Conservation (phyloP, 2,888 invertebrate genomes). For the Bhutanitis thaidina region DNA sequence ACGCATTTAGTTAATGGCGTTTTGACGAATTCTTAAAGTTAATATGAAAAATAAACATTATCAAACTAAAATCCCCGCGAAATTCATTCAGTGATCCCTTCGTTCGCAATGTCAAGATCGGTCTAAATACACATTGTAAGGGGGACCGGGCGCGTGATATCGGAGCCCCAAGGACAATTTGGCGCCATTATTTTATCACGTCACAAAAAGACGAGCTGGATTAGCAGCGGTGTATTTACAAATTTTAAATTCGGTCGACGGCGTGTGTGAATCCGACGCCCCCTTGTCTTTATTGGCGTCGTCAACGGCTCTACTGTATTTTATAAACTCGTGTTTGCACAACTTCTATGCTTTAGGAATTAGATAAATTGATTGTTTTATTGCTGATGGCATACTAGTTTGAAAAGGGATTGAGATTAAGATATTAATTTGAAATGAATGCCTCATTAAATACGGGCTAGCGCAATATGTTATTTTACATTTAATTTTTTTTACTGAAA, state of each 20-base stretch:
- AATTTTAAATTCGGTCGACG: conserved; percentile 54
- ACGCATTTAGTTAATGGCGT: no score
- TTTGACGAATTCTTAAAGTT: no score
- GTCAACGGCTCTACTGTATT: conserved; percentile 37
- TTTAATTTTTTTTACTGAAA: no score
- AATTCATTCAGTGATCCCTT: neutral
- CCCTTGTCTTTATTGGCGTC: conserved; percentile 60
- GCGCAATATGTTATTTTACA: no score
- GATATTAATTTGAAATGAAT: neutral
- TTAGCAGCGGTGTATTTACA: conserved; percentile 52
- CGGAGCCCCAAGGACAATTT: conserved; percentile 42
- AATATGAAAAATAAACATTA: no score
- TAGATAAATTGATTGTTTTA: conserved; percentile 70
- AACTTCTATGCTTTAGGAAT: conserved; percentile 50
- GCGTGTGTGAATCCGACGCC: conserved; percentile 49
- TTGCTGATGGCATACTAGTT: neutral
- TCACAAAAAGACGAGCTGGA: conserved; percentile 55
- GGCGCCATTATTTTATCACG: conserved; percentile 58
- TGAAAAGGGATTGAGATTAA: neutral
- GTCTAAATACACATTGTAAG: conserved; percentile 23
- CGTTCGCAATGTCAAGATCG: conserved; percentile 15
- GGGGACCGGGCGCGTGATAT: conserved; percentile 29
- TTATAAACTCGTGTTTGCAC: conserved; percentile 67
- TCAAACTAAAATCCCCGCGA: no score
- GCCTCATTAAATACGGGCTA: no score